These are phyloP conservation scores for Sciurus vulgaris DNA, from an alignment of 2,797 vertebrate species.

Conservation along the genomic window DNA sequence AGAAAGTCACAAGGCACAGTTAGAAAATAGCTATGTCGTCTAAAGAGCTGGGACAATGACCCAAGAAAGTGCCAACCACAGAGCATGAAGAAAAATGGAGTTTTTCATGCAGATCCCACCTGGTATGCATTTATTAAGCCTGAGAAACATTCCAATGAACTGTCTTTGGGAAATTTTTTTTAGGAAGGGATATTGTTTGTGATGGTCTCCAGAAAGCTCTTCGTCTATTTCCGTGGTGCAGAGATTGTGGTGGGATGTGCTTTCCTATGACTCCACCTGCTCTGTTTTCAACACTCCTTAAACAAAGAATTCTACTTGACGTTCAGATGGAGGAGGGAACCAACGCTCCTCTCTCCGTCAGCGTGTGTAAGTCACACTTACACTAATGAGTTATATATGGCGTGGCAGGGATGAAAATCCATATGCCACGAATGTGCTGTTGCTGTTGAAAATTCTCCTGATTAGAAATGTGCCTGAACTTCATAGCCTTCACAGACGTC, in stretches of 20 bases:
- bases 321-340: neutral
- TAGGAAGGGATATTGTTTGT: neutral
- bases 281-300: neutral
- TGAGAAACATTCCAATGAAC: neutral
- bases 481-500: neutral
- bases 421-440: fast-evolving
- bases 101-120: neutral
- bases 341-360: neutral
- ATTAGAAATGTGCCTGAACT: neutral
- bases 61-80: neutral
- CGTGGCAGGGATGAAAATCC: neutral
- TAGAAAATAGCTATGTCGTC: neutral
- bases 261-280: fast-evolving
- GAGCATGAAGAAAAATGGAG: neutral
- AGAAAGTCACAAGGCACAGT: neutral
- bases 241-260: fast-evolving
- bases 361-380: neutral
- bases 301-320: neutral
- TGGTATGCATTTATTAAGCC: fast-evolving
- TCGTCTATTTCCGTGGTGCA: neutral
- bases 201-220: neutral
- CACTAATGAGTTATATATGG: neutral
- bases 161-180: neutral
- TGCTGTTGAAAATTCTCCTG: neutral
- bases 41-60: fast-evolving